These are phyloP conservation scores for Danio albolineatus DNA, from an alignment of 2,797 vertebrate genomes.

Conservation along the genomic window DNA sequence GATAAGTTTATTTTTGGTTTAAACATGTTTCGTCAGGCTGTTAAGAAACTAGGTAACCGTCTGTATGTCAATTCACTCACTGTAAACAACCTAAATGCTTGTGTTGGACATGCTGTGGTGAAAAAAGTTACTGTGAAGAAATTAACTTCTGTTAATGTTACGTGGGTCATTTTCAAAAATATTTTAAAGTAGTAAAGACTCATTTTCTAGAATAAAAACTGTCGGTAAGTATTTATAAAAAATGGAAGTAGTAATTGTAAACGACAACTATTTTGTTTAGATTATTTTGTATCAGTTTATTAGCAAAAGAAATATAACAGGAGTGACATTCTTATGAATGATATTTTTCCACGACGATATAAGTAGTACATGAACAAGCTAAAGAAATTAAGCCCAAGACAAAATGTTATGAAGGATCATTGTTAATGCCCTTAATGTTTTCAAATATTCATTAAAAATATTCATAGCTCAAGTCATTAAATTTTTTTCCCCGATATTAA, in stretches of 20 bases:
- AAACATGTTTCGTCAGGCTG: conserved; percentile 19
- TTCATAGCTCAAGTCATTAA: not conserved
- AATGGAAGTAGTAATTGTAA: not conserved
- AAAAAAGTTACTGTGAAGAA: no score
- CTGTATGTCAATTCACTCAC: not conserved
- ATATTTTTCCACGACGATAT: not conserved
- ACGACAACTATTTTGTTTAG: not conserved
- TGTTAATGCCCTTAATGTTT: not conserved
- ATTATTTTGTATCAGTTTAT: not conserved
- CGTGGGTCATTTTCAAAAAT: not conserved
- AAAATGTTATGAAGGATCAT: no score
- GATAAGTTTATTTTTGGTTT: not conserved
- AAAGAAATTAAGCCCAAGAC: not conserved
- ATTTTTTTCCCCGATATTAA: not conserved
- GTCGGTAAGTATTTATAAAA: not conserved
- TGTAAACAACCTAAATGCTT: not conserved
- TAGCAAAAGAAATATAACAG: not conserved
- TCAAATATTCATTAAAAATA: not conserved
- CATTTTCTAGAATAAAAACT: not conserved
- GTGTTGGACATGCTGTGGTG: not conserved
- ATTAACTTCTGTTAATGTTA: not conserved
- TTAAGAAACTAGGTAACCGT: conserved; percentile 25
- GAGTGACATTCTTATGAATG: not conserved
- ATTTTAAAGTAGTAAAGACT: not conserved
- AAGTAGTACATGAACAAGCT: not conserved